Base-by-base conservation (phyloP, 2,888 invertebrate species). In the Epistrophe grossulariae region DNA sequence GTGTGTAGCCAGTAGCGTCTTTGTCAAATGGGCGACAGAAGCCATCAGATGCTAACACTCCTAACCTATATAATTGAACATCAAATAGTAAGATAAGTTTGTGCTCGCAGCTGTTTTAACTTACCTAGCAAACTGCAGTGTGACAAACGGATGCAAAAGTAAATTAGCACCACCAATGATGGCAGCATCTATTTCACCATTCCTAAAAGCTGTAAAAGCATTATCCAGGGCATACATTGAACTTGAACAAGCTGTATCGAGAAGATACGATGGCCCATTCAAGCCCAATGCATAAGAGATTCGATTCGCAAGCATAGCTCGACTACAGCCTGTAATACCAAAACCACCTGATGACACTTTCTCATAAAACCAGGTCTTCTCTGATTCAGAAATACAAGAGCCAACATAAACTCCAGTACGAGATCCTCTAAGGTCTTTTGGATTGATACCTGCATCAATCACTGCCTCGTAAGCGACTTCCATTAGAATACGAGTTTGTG, bases 191-290 rank as follows among this genome's bases (percentile, higher is more conserved):
- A 98, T 98, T 85, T 96, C 95, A 0, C 97, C 98, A 88, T 95
- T 95, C 45, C 96, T 94, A 60, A 98, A 95, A 0, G 97, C 95
- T 64, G 94, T 94, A 91, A 96, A 97, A 15, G 97, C 97, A 88
- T 96, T 96, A 90, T 98, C 97, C 77, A 99, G 89, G 0, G 98
- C 98, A 89, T 97, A 95, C 89, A 98, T 94, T 10, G 98, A 97
- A 76, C 98, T 98, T n/a, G 98, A 98, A 92, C 99, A 99, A 0
- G 99, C 99, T 0, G 98, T 98, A 93, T 99, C 99, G 11, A 98
- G 94, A 0, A 96, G 94, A 93, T 96, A 97, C 7, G 98, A 98
- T 0, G 98, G 98, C 0, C 99, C 98, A 89, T 96, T 96, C 17
- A 97, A 94, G 35, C 98, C 98, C 84, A 99, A 94, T 93, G 96